These are phyloP conservation scores for Lamellibrachia satsuma DNA, from an alignment of 2,888 invertebrate species.

Conservation along the genomic window DNA sequence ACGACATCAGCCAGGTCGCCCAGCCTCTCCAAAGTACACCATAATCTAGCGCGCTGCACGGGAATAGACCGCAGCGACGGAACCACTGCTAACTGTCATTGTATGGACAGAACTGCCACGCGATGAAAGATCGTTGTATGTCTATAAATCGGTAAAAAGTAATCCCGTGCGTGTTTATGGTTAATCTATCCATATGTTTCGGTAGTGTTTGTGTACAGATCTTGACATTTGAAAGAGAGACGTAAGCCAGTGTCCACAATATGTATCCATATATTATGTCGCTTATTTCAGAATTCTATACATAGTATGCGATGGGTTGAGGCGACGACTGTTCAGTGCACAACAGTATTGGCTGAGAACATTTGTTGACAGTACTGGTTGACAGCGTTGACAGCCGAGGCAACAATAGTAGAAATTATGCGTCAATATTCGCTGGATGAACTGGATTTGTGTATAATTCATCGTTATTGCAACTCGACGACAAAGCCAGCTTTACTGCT, in stretches of 20 bases:
- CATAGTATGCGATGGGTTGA: background rate
- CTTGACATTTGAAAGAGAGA: background rate
- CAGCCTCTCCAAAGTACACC: background rate
- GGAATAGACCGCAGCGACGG: background rate
- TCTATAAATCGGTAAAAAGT: background rate
- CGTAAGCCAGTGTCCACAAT: background rate
- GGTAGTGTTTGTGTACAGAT: background rate
- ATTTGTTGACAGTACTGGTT: background rate
- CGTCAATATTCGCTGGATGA: no score
- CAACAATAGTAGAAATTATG: no score
- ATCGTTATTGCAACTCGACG: background rate
- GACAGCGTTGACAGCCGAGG: background rate
- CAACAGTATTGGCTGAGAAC: background rate
- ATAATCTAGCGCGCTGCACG: background rate
- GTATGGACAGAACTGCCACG: background rate
- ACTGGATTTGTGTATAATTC: background rate
- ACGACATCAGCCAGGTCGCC: background rate
- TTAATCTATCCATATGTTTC: background rate
- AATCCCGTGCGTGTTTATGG: background rate
- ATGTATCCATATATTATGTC: background rate
- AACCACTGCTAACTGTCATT: background rate
- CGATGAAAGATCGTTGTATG: background rate
- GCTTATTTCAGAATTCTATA: background rate
- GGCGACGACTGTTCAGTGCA: background rate
- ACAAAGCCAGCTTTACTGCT: background rate